Evolutionary conservation across 2,888 invertebrate species (phyloP).

Genomic region (Oscheius sp.): DNA sequence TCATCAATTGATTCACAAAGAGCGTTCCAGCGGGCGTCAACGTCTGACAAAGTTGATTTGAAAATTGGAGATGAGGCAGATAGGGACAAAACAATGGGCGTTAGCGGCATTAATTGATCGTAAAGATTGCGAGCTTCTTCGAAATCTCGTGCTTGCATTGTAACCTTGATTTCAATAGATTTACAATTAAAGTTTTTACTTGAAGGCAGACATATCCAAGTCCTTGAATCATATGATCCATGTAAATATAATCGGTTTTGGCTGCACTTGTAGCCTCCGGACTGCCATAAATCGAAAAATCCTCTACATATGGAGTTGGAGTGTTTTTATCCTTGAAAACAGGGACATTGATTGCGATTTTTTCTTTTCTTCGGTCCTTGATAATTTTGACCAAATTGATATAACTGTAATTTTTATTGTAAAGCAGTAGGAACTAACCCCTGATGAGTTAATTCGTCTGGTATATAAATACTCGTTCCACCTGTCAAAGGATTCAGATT

Average conservation of each 20-base stretch:
- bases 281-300: conserved; percentile 71
- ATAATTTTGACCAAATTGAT: conserved; percentile 90
- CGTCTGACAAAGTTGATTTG: background rate
- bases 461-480: conserved; percentile 86
- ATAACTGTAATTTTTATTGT: conserved; percentile 54
- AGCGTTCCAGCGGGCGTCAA: conserved; percentile 73
- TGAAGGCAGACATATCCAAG: conserved; percentile 84
- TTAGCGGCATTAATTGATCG: background rate
- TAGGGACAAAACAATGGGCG: background rate
- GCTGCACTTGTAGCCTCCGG: conserved; percentile 75
- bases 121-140: background rate
- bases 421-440: conserved; percentile 33
- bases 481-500: conserved; percentile 79
- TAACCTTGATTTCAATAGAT: too few species aligned
- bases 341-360: conserved; percentile 94
- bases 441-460: conserved; percentile 95
- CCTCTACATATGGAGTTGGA: conserved; percentile 78
- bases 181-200: too few species aligned
- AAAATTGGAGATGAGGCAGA: background rate
- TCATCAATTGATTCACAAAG: conserved; percentile 94
- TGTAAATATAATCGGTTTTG: conserved; percentile 88
- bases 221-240: conserved; percentile 99
- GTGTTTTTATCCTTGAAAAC: conserved; percentile 87
- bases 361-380: conserved; percentile 86
- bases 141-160: conserved; percentile 72